Percentiles rank a stretch among this genome's conserved stretches.
phyloP scores from a whole-genome alignment of 2,888 invertebrate genomes.

The Pristionchus arcanus region DNA sequence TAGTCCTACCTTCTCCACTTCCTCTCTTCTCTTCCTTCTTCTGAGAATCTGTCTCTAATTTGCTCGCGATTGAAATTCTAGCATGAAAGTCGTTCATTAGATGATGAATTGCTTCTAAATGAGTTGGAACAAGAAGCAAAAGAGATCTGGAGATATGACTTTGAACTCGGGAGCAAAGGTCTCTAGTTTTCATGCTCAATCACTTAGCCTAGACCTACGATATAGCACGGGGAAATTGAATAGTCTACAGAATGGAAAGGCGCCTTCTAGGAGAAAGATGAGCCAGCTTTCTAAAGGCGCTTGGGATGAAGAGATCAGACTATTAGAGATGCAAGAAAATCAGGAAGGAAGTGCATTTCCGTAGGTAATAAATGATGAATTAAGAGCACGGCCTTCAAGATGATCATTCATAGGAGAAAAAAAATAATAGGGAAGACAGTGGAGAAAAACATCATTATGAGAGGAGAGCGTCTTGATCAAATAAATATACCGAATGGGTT shows the following conservation, averaged over 20 bases:
- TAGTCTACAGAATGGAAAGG: not conserved
- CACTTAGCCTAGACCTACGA: not conserved
- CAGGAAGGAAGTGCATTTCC: not conserved
- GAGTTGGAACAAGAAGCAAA: not conserved
- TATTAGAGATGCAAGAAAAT: not conserved
- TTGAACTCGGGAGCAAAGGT: not conserved
- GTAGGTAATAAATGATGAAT: not conserved
- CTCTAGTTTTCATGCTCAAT: not conserved
- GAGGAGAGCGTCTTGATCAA: no score
- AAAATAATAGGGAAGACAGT: not conserved
- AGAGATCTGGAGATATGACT: not conserved
- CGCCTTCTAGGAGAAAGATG: not conserved
- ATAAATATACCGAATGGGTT: no score
- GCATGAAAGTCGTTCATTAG: conserved; percentile 28
- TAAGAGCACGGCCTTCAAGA: not conserved
- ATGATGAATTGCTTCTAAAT: not conserved
- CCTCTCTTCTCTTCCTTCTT: not conserved
- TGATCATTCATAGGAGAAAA: not conserved
- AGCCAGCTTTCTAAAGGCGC: not conserved
- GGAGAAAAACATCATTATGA: not conserved
- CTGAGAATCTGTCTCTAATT: conserved; percentile 4
- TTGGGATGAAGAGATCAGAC: not conserved
- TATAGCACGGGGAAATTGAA: not conserved
- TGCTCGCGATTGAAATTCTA: conserved; percentile 4
- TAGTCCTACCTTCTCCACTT: not conserved